These are phyloP conservation scores for Brachyalestes nurse DNA, from an alignment of 2,797 vertebrate species.

Conservation along the genomic window DNA sequence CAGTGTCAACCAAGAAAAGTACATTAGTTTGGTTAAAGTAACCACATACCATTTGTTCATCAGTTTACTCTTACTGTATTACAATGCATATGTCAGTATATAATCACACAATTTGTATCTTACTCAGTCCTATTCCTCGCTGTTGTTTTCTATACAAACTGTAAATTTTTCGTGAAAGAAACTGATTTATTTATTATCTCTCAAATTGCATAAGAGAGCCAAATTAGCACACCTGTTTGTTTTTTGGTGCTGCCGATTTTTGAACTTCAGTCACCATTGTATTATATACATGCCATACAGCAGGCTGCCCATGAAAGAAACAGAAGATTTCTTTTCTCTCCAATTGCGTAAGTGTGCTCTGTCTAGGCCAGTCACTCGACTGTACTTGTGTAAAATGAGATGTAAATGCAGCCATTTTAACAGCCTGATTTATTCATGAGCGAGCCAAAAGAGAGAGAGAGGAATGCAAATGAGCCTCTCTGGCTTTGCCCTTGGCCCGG, in stretches of 20 bases:
- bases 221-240: background rate
- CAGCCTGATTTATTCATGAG: conserved; percentile 75
- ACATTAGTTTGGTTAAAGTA: background rate
- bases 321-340: conserved; percentile 14
- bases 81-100: background rate
- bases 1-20: background rate
- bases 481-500: conserved; percentile 71
- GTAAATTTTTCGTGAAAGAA: background rate
- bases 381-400: conserved; percentile 71
- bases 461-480: conserved; percentile 69
- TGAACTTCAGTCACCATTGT: background rate
- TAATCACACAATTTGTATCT: background rate
- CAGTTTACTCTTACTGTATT: background rate
- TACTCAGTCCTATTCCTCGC: background rate
- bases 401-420: conserved; percentile 73
- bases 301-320: conserved; percentile 14
- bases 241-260: background rate
- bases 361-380: conserved; percentile 55
- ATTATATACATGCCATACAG: background rate
- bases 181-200: conserved; percentile 9
- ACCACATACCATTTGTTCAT: background rate
- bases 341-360: conserved; percentile 55
- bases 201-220: conserved; percentile 54
- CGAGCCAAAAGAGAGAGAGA: conserved; percentile 67
- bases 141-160: background rate